A percentile compares a stretch with the other conserved stretches of the same genome.
Evolutionary conservation across 2,888 invertebrate species (phyloP).

Genomic region (Folsomia candida): DNA sequence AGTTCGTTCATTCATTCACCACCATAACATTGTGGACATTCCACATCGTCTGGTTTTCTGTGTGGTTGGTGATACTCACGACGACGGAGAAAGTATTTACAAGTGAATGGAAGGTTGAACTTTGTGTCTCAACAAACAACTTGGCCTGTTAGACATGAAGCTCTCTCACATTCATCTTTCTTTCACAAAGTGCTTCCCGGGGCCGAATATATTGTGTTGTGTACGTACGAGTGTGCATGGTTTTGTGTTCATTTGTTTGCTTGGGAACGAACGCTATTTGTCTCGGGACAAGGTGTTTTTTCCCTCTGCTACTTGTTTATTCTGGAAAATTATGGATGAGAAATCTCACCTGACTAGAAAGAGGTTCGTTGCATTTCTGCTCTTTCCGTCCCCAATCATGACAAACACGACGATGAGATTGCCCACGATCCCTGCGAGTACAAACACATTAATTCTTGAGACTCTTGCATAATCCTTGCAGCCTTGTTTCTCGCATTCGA

Average conservation of each 20-base stretch:
- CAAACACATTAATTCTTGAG: not conserved
- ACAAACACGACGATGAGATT: slow-evolving; percentile 57
- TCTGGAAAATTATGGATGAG: not conserved
- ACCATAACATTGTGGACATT: no score
- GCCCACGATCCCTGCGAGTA: slow-evolving; percentile 52
- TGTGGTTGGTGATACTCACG: no score
- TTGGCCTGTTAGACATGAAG: no score
- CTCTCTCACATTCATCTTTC: not conserved
- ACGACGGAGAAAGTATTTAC: no score
- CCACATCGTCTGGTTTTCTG: no score
- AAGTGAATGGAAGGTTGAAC: no score
- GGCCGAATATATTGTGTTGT: not conserved
- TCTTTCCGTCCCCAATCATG: slow-evolving; percentile 54
- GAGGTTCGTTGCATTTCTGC: slow-evolving; percentile 53
- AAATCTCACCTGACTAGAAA: slow-evolving; percentile 51
- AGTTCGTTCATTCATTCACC: no score
- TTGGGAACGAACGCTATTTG: not conserved
- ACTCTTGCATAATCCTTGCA: not conserved
- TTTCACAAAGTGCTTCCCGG: not conserved
- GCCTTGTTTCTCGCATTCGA: not conserved
- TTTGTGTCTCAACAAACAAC: no score
- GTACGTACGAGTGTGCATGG: not conserved
- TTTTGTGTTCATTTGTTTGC: slow-evolving; percentile 1
- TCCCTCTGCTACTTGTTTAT: not conserved
- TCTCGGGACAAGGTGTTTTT: not conserved